Base-by-base conservation (phyloP, 2,888 invertebrate genomes). In the Ferdinandea cuprea region DNA sequence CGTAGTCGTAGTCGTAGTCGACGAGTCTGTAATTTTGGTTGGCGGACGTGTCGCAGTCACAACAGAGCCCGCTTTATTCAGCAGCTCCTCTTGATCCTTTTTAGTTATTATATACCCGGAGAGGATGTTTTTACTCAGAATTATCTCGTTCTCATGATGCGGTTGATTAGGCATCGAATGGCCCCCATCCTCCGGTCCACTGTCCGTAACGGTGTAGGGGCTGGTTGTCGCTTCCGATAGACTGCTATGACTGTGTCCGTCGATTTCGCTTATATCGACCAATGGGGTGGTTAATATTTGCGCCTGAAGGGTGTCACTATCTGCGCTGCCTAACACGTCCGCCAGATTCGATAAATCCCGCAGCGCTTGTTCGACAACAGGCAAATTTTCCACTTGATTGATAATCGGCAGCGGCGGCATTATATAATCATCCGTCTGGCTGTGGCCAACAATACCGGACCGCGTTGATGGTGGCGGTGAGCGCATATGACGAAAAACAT, bases 331-430 rank as follows among this genome's bases (percentile, higher is more conserved):
- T 54, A 78, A 65, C 50, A 66, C 58, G 56, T 72, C 71, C 21
- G 89, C 87, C 58, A 89, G 86, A 73, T 86, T 86, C 76, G 87
- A 88, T 77, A 90, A 87, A 81, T 90, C 90, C 44, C 87, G 83
- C 21, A 90, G 85, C 1, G 89, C 90, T 19, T 88, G 87, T 84
- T 90, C 90, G 72, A 89, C 89, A 30, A 89, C 88, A 11, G 90
- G 90, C 86, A 90, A 87, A 86, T 90, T 90, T 86, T 90, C 90
- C 37, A 87, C 85, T 17, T 86, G 85, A 71, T 61, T 83, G 58
- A 78, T 56, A 2, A 25, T 25, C 25, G 25, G 25, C 25, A 5
- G 25, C 54, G 63, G 9, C 13, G 65, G 50, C 11, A 17, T 52
- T 42, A 48, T 59, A 13, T 44, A 59, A 44, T 72, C 59, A 42